Base-by-base conservation (phyloP, 2,797 vertebrate genomes). In the Sebastes trivittatus region DNA sequence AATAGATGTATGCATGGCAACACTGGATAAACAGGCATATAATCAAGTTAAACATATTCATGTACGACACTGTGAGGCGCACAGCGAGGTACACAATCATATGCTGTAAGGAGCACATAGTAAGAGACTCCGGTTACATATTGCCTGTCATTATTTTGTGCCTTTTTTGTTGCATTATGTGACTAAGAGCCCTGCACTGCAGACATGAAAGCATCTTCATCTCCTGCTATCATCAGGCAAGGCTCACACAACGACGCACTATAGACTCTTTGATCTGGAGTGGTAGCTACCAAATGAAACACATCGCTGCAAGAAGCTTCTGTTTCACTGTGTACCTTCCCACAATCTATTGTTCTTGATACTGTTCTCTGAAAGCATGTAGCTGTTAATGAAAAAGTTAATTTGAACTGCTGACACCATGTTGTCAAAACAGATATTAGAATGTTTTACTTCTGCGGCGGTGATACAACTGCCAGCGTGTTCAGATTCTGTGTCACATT, bases 161-260 rank as follows among this genome's bases (percentile, higher is more conserved):
- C 78, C 83, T 67, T 85, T 90, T 77, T 84, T 89, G 85, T 91
- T 89, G 82, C 87, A 84, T 88, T 86, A 89, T 90, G 81, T 80
- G 87, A 91, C 87, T 90, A 92, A 93, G 71, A 94, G 92, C 90
- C 71, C 76, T 68, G 79, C 80, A 61, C 74, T 80, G 78, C 90
- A 84, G 83, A 94, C 92, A 93, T 94, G 91, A 94, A 94, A 94
- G 94, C 87, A 61, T 87, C 85, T 89, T 89, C 85, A 75, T 92
- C 81, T 91, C 76, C 83, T 86, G 84, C 89, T 76, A 91, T 92
- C 90, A 94, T 92, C 90, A 81, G 81, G 27, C 67, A 63, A 72
- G 77, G 81, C 89, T 85, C 77, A 78, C 73, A 77, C 42, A 46
- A 18, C 64, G 70, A 78, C 64, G 42, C 80, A 86, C 75, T 85